Conservation (phyloP, 2,888 invertebrate species). For the Leptodirus hochenwartii region DNA sequence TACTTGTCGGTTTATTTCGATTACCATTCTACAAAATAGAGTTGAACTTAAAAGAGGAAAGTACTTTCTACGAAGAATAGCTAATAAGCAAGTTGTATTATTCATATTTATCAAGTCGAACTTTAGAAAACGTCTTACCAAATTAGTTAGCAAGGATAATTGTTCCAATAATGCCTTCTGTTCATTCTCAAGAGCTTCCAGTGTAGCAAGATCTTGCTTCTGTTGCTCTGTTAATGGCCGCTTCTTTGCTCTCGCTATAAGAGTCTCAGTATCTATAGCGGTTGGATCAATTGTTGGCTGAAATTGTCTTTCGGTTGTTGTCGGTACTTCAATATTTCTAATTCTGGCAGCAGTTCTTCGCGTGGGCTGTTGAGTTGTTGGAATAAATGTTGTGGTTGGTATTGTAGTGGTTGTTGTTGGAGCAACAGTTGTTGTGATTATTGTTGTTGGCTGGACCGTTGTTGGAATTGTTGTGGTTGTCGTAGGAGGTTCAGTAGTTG, state of each 20-base stretch:
- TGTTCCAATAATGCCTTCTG: slow-evolving; percentile 25
- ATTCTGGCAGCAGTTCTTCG: slow-evolving; percentile 2
- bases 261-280: slow-evolving; percentile 10
- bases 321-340: slow-evolving; percentile 7
- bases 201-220: slow-evolving; percentile 21
- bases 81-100: no score
- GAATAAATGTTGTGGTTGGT: slow-evolving; percentile 27
- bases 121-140: slow-evolving; percentile 16
- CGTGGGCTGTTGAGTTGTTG: slow-evolving; percentile 21
- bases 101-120: no score
- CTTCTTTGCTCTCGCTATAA: slow-evolving; percentile 15
- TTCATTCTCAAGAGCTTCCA: slow-evolving; percentile 23
- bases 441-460: slow-evolving; percentile 16
- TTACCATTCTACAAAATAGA: slow-evolving; percentile 15
- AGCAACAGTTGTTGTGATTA: slow-evolving; percentile 21
- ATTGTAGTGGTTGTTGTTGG: slow-evolving; percentile 21
- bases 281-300: slow-evolving; percentile 10
- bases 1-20: slow-evolving; percentile 10
- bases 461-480: slow-evolving; percentile 11
- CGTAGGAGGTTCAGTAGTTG: slow-evolving; percentile 13
- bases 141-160: slow-evolving; percentile 23
- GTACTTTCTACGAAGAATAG: no score
- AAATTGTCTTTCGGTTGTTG: slow-evolving; percentile 14
- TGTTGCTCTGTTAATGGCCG: slow-evolving; percentile 23
- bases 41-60: no score